A percentile compares a stretch with the other conserved stretches of the same genome.
phyloP scores from a whole-genome alignment of 2,113 vertebrate species.

The Gallinago media region DNA sequence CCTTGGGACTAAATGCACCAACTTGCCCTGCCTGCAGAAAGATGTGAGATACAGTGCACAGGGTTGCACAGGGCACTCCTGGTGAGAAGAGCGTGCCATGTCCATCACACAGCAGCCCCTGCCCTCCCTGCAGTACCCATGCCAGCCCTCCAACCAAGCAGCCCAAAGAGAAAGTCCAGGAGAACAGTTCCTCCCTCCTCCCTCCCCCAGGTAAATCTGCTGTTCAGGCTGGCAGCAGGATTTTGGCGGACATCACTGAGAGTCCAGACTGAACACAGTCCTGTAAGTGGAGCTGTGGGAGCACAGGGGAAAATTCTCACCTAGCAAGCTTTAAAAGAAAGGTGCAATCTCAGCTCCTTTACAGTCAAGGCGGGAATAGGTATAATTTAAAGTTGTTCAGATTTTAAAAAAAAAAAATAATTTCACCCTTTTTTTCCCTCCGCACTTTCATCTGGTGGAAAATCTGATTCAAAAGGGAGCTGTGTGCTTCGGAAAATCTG shows the following conservation, averaged over 20 bases:
- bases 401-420: background rate
- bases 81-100: background rate
- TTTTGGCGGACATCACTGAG: background rate
- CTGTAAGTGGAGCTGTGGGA: background rate
- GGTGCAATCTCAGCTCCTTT: background rate
- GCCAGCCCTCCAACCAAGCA: background rate
- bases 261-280: background rate
- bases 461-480: slow-evolving; percentile 55
- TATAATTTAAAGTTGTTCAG: background rate
- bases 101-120: background rate
- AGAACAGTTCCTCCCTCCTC: background rate
- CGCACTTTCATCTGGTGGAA: slow-evolving; percentile 50
- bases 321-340: background rate
- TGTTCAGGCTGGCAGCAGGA: background rate
- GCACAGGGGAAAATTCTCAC: background rate
- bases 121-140: background rate
- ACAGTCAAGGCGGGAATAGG: background rate
- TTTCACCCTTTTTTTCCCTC: background rate
- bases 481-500: background rate
- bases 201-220: background rate
- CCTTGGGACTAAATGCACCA: background rate
- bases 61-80: background rate
- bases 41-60: accelerated
- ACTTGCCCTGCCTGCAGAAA: background rate
- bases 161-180: background rate